Conservation (phyloP, 1,140 invertebrate species). For the Drosophila bifasciata region DNA sequence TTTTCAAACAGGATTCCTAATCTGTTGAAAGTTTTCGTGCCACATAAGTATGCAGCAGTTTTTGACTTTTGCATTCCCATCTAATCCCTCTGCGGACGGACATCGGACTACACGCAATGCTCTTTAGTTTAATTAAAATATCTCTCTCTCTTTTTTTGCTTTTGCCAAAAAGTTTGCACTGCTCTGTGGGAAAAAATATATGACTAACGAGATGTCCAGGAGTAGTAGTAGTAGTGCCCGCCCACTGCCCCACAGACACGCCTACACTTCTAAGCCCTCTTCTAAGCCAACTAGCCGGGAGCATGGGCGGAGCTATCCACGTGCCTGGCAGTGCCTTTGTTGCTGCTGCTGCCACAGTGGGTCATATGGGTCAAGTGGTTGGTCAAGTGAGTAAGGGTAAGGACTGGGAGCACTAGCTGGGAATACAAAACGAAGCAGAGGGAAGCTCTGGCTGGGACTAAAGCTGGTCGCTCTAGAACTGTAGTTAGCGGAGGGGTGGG, state of each 20-base stretch:
- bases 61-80: constrained; percentile 52
- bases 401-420: constrained; percentile 4
- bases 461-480: no score
- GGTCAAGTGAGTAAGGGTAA: constrained; percentile 54
- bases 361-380: constrained; percentile 74
- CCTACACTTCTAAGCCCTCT: constrained; percentile 50
- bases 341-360: constrained; percentile 42
- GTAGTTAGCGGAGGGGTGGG: no score
- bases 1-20: constrained; percentile 34
- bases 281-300: constrained; percentile 46
- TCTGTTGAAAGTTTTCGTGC: constrained; percentile 38
- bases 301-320: constrained; percentile 38
- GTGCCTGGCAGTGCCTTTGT: constrained; percentile 38
- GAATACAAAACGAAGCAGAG: background rate
- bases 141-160: constrained; percentile 43
- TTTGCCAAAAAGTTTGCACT: constrained; percentile 54
- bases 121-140: constrained; percentile 79
- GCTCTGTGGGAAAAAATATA: constrained; percentile 50
- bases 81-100: background rate
- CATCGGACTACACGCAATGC: constrained; percentile 48
- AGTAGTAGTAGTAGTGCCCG: constrained; percentile 16
- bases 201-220: constrained; percentile 76
- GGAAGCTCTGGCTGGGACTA: no score
- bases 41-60: constrained; percentile 68
- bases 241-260: constrained; percentile 30